Evolutionary conservation across 2,797 vertebrate species (phyloP).

Genomic region (Rhinichthys osculus): DNA sequence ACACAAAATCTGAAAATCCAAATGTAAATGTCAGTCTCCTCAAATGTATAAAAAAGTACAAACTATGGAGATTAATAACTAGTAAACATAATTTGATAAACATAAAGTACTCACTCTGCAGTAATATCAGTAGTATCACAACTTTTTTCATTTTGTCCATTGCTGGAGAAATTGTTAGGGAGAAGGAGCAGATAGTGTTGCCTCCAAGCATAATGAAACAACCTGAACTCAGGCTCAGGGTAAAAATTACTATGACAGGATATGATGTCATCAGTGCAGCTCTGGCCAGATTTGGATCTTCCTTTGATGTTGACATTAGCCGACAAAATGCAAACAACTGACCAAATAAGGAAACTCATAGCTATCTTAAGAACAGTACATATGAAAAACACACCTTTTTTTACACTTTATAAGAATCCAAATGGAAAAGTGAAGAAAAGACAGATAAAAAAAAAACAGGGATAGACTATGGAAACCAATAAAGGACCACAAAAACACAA

Average conservation of each 20-base stretch:
- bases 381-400: background rate
- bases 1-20: background rate
- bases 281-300: background rate
- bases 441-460: background rate
- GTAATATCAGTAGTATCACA: constrained; percentile 2
- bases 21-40: background rate
- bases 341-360: background rate
- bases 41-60: background rate
- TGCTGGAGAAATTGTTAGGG: background rate
- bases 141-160: constrained; percentile 9
- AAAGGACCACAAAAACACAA: background rate
- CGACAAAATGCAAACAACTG: background rate
- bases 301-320: background rate
- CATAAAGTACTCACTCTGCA: constrained; percentile 38
- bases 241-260: background rate
- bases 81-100: background rate
- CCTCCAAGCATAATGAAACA: background rate
- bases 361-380: background rate
- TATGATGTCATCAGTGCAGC: constrained; percentile 16
- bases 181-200: constrained; percentile 2
- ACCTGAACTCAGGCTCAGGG: background rate
- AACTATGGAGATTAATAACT: background rate
- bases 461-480: background rate
- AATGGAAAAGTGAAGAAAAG: background rate
- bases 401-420: background rate